phyloP scores from a whole-genome alignment of 2,113 vertebrate genomes.

The Todiramphus saurophagus region DNA sequence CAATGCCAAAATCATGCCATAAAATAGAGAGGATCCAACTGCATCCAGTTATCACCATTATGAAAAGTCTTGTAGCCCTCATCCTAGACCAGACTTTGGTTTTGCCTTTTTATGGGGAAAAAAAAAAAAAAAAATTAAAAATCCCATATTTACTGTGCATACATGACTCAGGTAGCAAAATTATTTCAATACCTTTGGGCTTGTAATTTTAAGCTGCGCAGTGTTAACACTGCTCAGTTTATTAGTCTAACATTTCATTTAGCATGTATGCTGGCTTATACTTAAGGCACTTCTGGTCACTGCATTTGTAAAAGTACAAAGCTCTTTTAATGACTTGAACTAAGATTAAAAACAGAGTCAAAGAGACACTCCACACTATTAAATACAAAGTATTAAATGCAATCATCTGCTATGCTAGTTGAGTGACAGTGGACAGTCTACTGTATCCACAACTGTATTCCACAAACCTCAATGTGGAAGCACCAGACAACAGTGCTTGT shows the following conservation, averaged over 20 bases:
- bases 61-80: neutral
- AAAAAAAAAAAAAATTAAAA: neutral
- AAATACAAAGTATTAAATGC: neutral
- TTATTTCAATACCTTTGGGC: neutral
- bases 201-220: neutral
- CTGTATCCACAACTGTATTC: neutral
- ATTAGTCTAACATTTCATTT: neutral
- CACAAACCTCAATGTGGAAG: neutral
- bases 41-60: neutral
- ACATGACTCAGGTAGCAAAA: neutral
- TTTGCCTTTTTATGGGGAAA: neutral
- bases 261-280: neutral
- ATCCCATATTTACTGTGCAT: neutral
- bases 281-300: neutral
- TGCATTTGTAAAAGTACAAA: neutral
- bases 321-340: neutral
- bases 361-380: accelerated
- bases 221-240: neutral
- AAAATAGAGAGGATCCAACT: neutral
- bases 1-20: neutral
- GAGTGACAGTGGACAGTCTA: neutral
- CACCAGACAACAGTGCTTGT: neutral
- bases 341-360: neutral
- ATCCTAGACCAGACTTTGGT: neutral
- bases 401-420: neutral